Evolutionary conservation across 2,888 invertebrate species (phyloP).

Genomic region (Zhuqinia jingwanae): DNA sequence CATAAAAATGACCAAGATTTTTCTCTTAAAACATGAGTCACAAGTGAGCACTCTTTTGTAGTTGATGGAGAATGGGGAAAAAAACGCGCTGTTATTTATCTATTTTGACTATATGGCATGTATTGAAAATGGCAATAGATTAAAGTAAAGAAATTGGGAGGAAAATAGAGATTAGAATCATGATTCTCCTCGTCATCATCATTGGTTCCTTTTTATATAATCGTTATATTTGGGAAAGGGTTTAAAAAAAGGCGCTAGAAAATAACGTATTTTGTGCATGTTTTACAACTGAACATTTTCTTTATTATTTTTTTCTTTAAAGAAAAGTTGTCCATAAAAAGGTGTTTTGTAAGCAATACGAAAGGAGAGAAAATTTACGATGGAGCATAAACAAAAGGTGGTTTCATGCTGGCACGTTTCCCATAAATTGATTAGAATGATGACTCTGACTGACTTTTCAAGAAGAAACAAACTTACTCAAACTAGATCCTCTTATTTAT

Average conservation of each 20-base stretch:
- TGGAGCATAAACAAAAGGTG: conserved; percentile 70
- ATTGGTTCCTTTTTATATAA: neutral
- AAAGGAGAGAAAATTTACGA: conserved; percentile 63
- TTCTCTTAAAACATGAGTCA: neutral
- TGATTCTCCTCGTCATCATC: neutral
- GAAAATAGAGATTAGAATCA: conserved; percentile 42
- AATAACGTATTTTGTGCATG: neutral
- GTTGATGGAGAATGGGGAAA: too few species aligned
- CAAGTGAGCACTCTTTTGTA: neutral
- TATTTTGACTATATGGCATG: neutral
- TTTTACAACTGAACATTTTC: neutral
- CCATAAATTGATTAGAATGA: conserved; percentile 71
- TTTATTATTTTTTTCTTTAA: neutral
- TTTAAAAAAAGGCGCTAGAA: neutral
- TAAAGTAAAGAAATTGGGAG: neutral
- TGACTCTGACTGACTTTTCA: conserved; percentile 53
- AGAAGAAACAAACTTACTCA: conserved; percentile 23
- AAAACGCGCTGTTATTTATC: neutral
- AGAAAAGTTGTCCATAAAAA: conserved; percentile 25
- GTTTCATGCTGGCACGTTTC: conserved; percentile 73
- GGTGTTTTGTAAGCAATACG: conserved; percentile 67
- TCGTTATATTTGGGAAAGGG: conserved; percentile 8
- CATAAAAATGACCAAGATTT: neutral
- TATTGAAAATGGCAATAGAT: neutral
- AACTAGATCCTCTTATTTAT: neutral